These are phyloP conservation scores for Malurus splendens DNA, from an alignment of 2,797 vertebrate species.

Conservation along the genomic window DNA sequence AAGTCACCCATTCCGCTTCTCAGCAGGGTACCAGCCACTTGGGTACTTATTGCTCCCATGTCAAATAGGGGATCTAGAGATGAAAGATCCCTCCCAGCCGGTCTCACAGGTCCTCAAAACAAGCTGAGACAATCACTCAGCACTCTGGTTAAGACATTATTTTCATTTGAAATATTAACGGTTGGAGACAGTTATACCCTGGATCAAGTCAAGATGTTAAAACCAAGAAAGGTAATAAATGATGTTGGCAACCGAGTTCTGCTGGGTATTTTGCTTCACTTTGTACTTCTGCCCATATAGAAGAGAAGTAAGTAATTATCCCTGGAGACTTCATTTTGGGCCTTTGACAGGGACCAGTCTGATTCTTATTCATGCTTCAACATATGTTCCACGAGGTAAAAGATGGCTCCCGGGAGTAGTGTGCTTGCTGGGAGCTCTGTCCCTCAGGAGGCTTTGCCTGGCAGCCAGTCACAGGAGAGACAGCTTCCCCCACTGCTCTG, in stretches of 20 bases:
- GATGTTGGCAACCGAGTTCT: not conserved
- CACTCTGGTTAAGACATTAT: not conserved
- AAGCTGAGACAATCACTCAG: not conserved
- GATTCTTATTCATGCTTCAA: no score
- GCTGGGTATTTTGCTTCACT: not conserved
- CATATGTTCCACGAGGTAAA: no score
- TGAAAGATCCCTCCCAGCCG: not conserved
- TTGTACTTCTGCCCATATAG: not conserved
- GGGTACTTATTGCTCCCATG: not conserved
- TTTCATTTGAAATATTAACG: not conserved
- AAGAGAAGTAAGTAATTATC: not conserved
- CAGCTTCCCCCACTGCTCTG: no score
- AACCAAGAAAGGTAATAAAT: not conserved
- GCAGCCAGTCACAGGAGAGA: no score
- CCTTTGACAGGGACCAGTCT: no score
- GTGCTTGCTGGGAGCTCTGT: no score
- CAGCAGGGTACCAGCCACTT: accelerated
- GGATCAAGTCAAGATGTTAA: not conserved
- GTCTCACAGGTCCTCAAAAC: not conserved
- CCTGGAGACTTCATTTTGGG: not conserved
- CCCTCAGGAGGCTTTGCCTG: no score
- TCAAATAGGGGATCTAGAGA: not conserved
- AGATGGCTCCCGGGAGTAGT: no score
- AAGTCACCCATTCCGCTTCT: not conserved
- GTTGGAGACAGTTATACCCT: not conserved